Evolutionary conservation across 2,113 vertebrate genomes (phyloP), one percentile per base, ranked within the genome.

Genomic region (Thunnus thynnus): DNA sequence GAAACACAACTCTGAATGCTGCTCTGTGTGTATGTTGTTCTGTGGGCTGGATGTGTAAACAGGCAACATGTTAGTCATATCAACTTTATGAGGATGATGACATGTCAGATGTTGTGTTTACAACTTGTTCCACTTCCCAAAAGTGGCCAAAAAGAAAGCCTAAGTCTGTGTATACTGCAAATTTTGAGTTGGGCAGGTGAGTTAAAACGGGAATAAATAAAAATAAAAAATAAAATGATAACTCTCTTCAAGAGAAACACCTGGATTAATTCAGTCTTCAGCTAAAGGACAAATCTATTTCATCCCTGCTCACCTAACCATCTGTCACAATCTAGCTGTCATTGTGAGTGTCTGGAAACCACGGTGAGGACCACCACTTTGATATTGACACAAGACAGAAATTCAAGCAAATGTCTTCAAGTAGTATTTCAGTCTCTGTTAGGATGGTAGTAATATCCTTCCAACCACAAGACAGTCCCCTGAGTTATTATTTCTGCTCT

Each of bases 401-500:
- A 69, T 56, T 48, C 18, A 62, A 72, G 68, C 22, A 56, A 25
- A 47, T 71, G 41, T 71, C 36, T 65, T 56, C 32, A 76, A 14
- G 16, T 68, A 46, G 51, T 46, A 73, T 79, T 78, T 85, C 20
- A 81, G 27, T 72, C 3, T 13, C 56, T 72, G 68, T 48, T 20
- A 55, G 16, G 58, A 68, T 56, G 54, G 12, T 18, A 27, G 47
- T 47, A 25, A 52, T 9, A 63, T 70, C 16, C 76, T 80, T 78
- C 66, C 60, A 3, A 78, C 56, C 76, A 73, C 82, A 69, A 65
- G 17, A 55, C 67, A 77, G 57, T 13, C 41, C 18, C 41, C 13
- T 20, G 46, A 77, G 51, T 79, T 75, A 82, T 76, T 72, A 54
- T 58, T 54, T 44, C 9, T 50, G 64, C 22, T 46, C 60, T 54